phyloP scores from a whole-genome alignment of 2,113 vertebrate species.

The Cathartes aura region DNA sequence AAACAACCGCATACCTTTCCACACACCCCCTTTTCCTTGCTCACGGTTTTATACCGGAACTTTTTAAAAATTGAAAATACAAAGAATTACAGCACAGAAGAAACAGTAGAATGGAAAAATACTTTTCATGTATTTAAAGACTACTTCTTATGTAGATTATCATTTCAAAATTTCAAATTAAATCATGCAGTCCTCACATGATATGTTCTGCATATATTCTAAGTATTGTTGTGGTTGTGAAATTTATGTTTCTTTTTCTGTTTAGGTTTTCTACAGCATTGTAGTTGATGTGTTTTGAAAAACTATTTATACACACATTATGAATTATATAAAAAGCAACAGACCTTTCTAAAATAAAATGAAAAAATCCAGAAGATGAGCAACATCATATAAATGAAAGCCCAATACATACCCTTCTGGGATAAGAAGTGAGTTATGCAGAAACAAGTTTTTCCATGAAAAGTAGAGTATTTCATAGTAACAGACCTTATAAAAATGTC shows the following conservation, averaged over 20 bases:
- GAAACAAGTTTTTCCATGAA: background rate
- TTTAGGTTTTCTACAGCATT: background rate
- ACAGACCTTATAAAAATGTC: background rate
- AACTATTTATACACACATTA: background rate
- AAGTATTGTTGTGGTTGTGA: background rate
- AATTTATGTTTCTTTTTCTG: background rate
- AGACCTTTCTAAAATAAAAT: background rate
- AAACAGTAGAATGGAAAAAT: background rate
- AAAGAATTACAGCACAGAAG: background rate
- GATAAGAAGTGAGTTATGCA: background rate
- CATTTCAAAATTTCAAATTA: background rate
- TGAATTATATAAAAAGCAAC: background rate
- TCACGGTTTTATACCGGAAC: background rate
- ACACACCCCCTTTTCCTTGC: fast-evolving
- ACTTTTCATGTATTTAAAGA: background rate
- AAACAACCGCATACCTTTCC: background rate
- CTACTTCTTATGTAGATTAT: background rate
- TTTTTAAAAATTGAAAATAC: background rate
- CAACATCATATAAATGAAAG: background rate
- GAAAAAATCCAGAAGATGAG: background rate
- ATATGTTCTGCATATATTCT: background rate
- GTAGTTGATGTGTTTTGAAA: background rate
- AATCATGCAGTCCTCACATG: fast-evolving
- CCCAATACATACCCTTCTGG: background rate
- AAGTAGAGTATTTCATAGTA: background rate